Conservation (phyloP, 2,797 vertebrate species). For the Apogon hyalosoma region DNA sequence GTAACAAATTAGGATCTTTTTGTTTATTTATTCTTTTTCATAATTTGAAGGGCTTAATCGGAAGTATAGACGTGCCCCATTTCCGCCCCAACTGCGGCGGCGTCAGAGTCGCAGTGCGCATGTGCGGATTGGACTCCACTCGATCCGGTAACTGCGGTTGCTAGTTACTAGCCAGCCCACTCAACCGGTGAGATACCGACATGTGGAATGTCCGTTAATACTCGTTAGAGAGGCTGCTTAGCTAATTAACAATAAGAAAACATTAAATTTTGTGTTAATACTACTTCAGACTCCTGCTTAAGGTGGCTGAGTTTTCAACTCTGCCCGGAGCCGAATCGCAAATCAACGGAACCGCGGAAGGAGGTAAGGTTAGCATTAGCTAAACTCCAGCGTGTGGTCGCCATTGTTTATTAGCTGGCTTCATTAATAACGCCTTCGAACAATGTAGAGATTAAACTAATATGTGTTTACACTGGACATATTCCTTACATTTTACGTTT, state of each 20-base stretch:
- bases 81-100: no score
- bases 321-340: slow-evolving; percentile 10
- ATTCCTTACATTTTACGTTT: accelerated
- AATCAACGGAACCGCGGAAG: slow-evolving; percentile 32
- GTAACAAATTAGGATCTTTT: no score
- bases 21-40: background rate
- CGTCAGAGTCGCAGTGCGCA: slow-evolving; percentile 34
- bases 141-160: background rate
- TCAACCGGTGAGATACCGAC: background rate
- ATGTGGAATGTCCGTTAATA: slow-evolving; percentile 8
- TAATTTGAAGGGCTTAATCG: slow-evolving; percentile 1
- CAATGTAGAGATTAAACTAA: background rate
- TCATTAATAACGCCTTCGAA: slow-evolving; percentile 28
- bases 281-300: background rate
- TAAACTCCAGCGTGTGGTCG: slow-evolving; percentile 54
- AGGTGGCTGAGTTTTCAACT: background rate
- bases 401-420: slow-evolving; percentile 73
- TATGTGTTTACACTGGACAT: accelerated
- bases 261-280: accelerated
- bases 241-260: accelerated
- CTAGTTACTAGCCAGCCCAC: slow-evolving; percentile 1
- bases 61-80: background rate
- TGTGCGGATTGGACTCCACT: slow-evolving; percentile 39
- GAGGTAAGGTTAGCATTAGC: slow-evolving; percentile 56
- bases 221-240: background rate